phyloP scores from a whole-genome alignment of 1,140 invertebrate species.

The Lepidurus apus region DNA sequence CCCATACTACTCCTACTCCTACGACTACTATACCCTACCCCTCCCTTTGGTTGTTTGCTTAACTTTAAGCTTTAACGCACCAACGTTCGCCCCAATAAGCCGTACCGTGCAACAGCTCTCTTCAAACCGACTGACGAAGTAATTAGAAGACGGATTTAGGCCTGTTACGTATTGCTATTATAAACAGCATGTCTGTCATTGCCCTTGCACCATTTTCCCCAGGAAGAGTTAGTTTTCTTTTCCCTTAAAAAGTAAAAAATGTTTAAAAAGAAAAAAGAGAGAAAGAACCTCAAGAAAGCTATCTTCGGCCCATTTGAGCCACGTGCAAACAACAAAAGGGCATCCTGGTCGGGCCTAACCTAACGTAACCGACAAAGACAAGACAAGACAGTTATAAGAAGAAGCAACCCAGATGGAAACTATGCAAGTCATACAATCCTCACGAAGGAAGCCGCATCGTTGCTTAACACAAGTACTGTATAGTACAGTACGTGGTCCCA shows the following conservation, averaged over 20 bases:
- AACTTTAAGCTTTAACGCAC: neutral
- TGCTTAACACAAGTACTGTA: too few relatives aligned
- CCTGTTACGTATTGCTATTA: neutral
- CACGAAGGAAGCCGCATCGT: too few relatives aligned
- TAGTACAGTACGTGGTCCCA: too few relatives aligned
- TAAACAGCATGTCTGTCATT: slow-evolving; percentile 1
- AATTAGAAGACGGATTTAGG: slow-evolving; percentile 19
- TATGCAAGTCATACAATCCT: slow-evolving; percentile 1
- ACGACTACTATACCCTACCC: neutral
- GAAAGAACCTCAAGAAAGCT: neutral
- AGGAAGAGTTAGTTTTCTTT: neutral
- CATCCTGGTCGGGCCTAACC: neutral
- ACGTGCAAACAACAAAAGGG: neutral
- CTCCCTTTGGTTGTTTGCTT: neutral
- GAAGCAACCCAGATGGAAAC: slow-evolving; percentile 17
- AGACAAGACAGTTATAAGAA: neutral
- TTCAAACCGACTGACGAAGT: neutral
- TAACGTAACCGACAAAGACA: neutral
- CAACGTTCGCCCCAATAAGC: neutral
- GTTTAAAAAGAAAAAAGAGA: neutral
- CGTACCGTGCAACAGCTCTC: neutral
- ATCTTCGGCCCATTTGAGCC: neutral
- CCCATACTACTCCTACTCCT: neutral
- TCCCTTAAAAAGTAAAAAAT: neutral
- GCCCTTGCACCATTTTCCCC: neutral